These are phyloP conservation scores for Leucoraja erinaceus DNA, from an alignment of 2,113 vertebrate species.

Conservation along the genomic window DNA sequence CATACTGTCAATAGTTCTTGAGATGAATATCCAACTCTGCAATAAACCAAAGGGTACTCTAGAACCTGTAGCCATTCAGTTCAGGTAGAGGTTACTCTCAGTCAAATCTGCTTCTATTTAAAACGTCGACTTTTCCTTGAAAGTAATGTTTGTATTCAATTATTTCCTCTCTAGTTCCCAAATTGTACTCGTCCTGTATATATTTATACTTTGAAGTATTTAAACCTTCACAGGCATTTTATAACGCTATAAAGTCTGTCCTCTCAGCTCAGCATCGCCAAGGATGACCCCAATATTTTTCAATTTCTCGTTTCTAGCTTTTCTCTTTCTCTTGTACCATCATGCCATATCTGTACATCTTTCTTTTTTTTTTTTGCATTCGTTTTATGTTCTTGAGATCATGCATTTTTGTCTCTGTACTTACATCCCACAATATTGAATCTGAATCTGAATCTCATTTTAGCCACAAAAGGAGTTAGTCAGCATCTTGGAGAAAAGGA, in stretches of 20 bases:
- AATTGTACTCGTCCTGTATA: not conserved
- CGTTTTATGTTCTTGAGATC: no score
- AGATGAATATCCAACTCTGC: not conserved
- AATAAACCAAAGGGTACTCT: not conserved
- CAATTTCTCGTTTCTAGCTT: not conserved
- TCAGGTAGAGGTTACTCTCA: not conserved
- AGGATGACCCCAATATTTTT: not conserved
- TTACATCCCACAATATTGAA: no score
- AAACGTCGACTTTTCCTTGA: not conserved
- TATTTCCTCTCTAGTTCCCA: not conserved
- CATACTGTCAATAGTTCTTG: not conserved
- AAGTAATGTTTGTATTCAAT: constrained; percentile 7
- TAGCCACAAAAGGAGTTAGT: no score
- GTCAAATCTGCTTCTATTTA: not conserved
- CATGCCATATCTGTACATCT: not conserved
- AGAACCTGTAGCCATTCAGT: not conserved
- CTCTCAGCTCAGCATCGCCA: no score
- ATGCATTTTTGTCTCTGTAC: no score
- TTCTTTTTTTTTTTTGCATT: no score
- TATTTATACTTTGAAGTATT: not conserved
- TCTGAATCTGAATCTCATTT: no score
- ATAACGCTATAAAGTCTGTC: not conserved
- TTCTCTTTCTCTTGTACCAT: not conserved
- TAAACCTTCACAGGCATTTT: not conserved
- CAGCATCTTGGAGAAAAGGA: no score